phyloP scores from a whole-genome alignment of 2,888 invertebrate species.

The Macropis europaea region DNA sequence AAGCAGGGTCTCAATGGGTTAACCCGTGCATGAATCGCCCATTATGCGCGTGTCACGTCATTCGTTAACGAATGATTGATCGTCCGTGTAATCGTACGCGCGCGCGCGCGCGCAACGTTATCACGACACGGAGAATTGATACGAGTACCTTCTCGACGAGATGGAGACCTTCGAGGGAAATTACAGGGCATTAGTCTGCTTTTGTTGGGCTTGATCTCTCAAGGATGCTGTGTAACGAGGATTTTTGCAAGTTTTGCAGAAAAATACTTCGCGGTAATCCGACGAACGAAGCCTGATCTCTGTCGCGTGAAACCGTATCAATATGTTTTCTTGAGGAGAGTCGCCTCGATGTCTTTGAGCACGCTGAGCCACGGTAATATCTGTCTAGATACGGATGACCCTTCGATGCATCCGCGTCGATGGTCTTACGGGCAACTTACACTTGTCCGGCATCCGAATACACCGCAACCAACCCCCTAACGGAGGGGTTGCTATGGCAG shows the following conservation, averaged over 20 bases:
- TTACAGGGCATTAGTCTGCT: slow-evolving; percentile 17
- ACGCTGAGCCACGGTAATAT: background rate
- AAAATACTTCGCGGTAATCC: background rate
- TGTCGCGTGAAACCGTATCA: background rate
- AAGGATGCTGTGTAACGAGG: background rate
- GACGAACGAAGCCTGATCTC: background rate
- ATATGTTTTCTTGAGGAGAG: background rate
- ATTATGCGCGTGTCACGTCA: slow-evolving; percentile 38
- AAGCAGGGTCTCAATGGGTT: background rate
- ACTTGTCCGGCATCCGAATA: background rate
- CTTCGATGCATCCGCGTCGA: background rate
- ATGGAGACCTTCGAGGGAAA: slow-evolving; percentile 41
- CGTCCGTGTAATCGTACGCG: slow-evolving; percentile 20
- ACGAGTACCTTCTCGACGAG: background rate
- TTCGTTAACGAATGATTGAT: slow-evolving; percentile 45
- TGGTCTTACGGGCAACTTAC: background rate
- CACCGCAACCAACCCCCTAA: background rate
- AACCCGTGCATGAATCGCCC: slow-evolving; percentile 15
- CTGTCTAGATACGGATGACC: background rate
- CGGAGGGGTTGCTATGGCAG: background rate
- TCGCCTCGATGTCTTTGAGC: slow-evolving; percentile 5
- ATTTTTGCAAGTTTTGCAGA: slow-evolving; percentile 3
- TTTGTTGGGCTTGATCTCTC: slow-evolving; percentile 46
- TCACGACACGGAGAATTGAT: slow-evolving; percentile 33
- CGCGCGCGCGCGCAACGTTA: background rate